Base-by-base conservation (phyloP, 2,797 vertebrate genomes). In the Gallinago stenura region DNA sequence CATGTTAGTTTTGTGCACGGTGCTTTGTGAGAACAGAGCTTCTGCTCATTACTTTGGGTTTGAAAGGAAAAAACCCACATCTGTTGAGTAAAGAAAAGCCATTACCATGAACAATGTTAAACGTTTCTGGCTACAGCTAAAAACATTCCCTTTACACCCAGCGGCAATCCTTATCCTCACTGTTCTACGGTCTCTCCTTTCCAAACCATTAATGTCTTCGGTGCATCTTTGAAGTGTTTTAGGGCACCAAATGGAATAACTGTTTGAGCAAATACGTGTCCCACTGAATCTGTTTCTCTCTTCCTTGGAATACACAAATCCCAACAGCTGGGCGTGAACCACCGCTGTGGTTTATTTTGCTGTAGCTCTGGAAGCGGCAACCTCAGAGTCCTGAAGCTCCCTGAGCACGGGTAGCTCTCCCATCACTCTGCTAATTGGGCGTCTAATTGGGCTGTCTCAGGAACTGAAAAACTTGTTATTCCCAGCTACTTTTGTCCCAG, bases 401-500 rank as follows among this genome's bases (percentile, higher is more conserved):
- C 77, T 22, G 11, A 54, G 83, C 83, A 54, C 5, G 46, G 69
- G 95, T 45, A 89, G 83, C 92, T 87, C 61, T 68, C 93, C 48
- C 30, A 89, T 83, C 86, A 46, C 4, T 64, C 71, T 56, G 9
- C 71, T 93, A 95, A 94, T 71, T 95, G 96, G 84, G 75, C 72
- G 41, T 96, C 95, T 95, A 62, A 62, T 62, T 41, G 28, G 37
- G 84, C 91, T 96, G 83, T 94, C 94, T 95, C 79, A 17, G 75
- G 51, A 92, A 94, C 93, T 93, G 85, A 68, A 73, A 97, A 97
- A 64, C 41, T 95, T 76, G 83, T 93, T 83, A 48, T 97, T 97
- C 91, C 91, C 81, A 92, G 96, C 87, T 96, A 43, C 87, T 96
- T 84, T 68, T 82, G 75, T 95, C 91, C 92, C 87, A 70, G 53